Conservation (phyloP, 2,113 vertebrate species). For the Salvator merianae region DNA sequence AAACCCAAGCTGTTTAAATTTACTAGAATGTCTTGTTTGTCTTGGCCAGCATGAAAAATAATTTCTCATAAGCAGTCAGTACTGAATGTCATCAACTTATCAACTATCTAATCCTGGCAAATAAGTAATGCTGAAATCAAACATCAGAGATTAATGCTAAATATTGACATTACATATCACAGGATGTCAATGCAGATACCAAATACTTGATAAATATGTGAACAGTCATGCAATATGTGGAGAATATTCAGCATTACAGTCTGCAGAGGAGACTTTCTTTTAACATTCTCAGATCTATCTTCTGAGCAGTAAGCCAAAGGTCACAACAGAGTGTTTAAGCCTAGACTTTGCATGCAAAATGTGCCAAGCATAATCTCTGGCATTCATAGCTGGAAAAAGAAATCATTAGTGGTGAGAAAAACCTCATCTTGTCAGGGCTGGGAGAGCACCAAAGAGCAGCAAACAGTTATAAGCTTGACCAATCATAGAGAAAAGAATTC, state of each 20-base stretch:
- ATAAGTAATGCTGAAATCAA: background rate
- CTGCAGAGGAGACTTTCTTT: background rate
- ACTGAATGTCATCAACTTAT: conserved; percentile 1
- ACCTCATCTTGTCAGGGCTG: background rate
- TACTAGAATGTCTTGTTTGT: background rate
- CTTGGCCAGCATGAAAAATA: background rate
- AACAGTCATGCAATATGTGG: background rate
- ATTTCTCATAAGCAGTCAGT: background rate
- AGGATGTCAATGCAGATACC: background rate
- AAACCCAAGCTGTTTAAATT: background rate
- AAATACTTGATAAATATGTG: background rate
- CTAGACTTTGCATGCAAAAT: background rate
- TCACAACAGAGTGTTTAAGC: background rate
- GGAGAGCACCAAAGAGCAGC: background rate
- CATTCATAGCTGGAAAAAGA: background rate
- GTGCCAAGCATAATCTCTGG: background rate
- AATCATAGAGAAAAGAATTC: no score
- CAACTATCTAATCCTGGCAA: background rate
- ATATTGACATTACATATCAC: background rate
- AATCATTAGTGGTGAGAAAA: background rate
- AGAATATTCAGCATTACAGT: background rate
- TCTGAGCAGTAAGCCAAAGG: background rate
- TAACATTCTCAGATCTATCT: background rate
- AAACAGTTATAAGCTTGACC: no score
- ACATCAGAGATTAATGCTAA: background rate